These are phyloP conservation scores for Thereva unica DNA, from an alignment of 2,888 invertebrate species.

Conservation along the genomic window DNA sequence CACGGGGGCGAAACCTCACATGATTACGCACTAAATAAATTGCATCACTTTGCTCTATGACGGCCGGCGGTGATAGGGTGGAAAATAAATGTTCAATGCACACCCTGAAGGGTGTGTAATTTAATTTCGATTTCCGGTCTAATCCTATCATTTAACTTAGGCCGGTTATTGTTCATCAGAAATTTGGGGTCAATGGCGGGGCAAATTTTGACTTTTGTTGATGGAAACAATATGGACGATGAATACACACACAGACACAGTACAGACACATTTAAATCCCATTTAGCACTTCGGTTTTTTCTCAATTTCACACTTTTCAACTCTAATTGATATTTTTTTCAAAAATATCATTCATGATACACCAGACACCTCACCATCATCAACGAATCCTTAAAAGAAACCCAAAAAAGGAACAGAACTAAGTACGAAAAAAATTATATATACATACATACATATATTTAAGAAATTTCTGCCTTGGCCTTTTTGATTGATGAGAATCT, in stretches of 20 bases:
- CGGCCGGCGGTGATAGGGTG: constrained; percentile 20
- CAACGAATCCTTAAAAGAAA: constrained; percentile 2
- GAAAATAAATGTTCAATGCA: constrained; percentile 7
- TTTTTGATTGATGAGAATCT: constrained; percentile 33
- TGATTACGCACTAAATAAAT: constrained; percentile 40
- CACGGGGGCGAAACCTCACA: constrained; percentile 32
- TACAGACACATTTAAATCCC: no score
- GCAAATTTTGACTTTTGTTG: no score
- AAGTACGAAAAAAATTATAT: no score
- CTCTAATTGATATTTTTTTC: constrained; percentile 31
- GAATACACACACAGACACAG: no score
- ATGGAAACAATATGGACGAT: no score
- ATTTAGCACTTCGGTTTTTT: no score
- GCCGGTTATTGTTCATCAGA: no score
- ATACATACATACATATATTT: no score
- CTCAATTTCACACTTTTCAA: constrained; percentile 24
- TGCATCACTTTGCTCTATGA: constrained; percentile 23
- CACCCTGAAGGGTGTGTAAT: constrained; percentile 30
- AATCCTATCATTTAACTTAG: constrained; percentile 35
- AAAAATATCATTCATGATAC: neutral
- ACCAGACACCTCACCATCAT: neutral
- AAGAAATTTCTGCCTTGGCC: constrained; percentile 23
- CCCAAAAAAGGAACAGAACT: neutral
- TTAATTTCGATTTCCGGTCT: constrained; percentile 40
- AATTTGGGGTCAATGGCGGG: no score